Percentiles rank a stretch among this genome's conserved stretches.
These are phyloP conservation scores for Leptothorax acervorum DNA, from an alignment of 2,888 invertebrate genomes.

Conservation along the genomic window DNA sequence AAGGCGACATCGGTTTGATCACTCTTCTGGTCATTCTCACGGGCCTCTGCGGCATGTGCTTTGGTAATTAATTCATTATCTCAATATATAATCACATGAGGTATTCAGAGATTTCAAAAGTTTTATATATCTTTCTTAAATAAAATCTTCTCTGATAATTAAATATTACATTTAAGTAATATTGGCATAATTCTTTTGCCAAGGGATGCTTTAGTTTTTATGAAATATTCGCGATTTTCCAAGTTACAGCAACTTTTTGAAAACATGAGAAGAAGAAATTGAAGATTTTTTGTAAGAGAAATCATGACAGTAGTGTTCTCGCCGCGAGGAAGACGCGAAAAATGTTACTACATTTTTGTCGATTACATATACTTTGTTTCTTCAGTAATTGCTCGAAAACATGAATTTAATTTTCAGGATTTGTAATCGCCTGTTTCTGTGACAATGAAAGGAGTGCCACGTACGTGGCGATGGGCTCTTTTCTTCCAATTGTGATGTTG, in stretches of 20 bases:
- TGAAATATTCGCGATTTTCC: not conserved
- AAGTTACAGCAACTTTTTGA: not conserved
- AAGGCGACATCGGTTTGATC: constrained; percentile 92
- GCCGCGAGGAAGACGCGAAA: no score
- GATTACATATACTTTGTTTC: not conserved
- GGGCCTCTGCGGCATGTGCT: constrained; percentile 97
- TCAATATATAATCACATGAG: not conserved
- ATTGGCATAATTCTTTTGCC: not conserved
- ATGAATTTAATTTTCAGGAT: constrained; percentile 87
- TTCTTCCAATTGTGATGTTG: constrained; percentile 93
- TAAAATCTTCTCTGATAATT: not conserved
- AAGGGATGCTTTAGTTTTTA: not conserved
- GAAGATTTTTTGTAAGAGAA: not conserved
- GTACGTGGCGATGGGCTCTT: constrained; percentile 94
- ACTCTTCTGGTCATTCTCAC: constrained; percentile 92
- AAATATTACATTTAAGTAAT: not conserved
- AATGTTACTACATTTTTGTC: not conserved
- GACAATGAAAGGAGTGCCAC: constrained; percentile 95
- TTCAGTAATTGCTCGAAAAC: not conserved
- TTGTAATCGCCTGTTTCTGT: constrained; percentile 92
- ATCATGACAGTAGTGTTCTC: not conserved
- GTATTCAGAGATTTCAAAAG: not conserved
- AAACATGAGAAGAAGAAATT: not conserved
- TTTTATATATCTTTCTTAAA: not conserved
- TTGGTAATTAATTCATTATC: constrained; percentile 88